A percentile compares a stretch with the other conserved stretches of the same genome.
These are phyloP conservation scores for Mesopsocus fuscifrons DNA, from an alignment of 2,888 invertebrate species.

Conservation along the genomic window DNA sequence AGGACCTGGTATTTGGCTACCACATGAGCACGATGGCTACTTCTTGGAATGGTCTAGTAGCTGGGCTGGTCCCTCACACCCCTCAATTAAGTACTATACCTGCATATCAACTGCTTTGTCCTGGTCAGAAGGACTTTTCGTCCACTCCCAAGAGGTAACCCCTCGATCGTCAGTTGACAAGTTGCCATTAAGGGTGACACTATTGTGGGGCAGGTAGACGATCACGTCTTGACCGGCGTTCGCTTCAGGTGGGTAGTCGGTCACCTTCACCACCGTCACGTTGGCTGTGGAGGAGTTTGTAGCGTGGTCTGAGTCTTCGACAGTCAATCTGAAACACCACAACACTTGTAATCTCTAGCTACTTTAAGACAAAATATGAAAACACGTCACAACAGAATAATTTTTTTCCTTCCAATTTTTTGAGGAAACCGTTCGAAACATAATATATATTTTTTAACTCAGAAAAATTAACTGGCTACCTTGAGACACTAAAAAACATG, in stretches of 20 bases:
- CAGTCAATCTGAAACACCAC: slow-evolving; percentile 41
- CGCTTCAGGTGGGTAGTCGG: slow-evolving; percentile 88
- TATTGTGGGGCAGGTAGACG: slow-evolving; percentile 74
- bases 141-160: slow-evolving; percentile 91
- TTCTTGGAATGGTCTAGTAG: too few species aligned
- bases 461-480: too few species aligned
- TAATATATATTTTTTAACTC: too few species aligned
- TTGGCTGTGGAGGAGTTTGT: slow-evolving; percentile 73
- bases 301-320: slow-evolving; percentile 77
- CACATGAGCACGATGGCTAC: too few species aligned
- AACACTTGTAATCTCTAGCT: neutral
- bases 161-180: slow-evolving; percentile 84
- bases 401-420: neutral
- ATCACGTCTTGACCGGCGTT: slow-evolving; percentile 84
- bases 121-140: slow-evolving; percentile 69
- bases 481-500: too few species aligned
- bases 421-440: neutral
- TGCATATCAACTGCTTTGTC: slow-evolving; percentile 88
- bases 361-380: too few species aligned
- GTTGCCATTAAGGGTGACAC: slow-evolving; percentile 72
- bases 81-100: too few species aligned
- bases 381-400: too few species aligned
- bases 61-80: too few species aligned
- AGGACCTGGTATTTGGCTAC: too few species aligned
- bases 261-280: slow-evolving; percentile 75